phyloP scores from a whole-genome alignment of 2,113 vertebrate genomes.

The Psittacara wagleri region DNA sequence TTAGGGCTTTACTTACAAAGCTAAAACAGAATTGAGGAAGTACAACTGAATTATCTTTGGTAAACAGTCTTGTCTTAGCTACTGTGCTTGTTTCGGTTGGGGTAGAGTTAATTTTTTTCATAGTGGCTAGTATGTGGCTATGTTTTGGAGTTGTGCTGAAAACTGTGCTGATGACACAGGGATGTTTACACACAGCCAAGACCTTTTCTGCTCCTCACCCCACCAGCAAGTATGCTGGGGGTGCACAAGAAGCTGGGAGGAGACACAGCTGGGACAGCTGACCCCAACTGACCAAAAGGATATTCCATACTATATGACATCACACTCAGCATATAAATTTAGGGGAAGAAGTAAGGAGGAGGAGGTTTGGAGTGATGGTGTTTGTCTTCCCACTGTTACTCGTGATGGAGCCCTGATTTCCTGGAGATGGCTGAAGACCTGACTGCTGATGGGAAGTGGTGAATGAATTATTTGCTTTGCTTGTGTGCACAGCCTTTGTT shows the following conservation, averaged over 20 bases:
- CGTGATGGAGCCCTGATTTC: neutral
- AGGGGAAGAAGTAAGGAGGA: too few relatives aligned
- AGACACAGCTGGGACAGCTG: neutral
- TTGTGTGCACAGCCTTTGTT: neutral
- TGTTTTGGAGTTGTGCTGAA: neutral
- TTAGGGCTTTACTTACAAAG: neutral
- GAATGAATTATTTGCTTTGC: neutral
- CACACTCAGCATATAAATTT: neutral
- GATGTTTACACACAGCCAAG: neutral
- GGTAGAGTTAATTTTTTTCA: neutral
- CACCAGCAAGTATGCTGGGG: neutral
- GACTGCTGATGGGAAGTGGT: too few relatives aligned
- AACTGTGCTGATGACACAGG: neutral
- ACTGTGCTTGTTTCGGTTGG: neutral
- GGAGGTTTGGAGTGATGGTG: too few relatives aligned
- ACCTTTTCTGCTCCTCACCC: neutral
- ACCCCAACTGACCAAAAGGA: neutral
- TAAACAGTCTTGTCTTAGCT: neutral
- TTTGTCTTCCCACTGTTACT: neutral
- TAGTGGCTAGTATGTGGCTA: neutral
- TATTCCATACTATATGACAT: neutral
- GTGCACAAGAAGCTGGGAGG: neutral
- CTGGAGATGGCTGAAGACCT: neutral
- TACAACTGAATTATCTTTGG: neutral
- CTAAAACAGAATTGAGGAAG: neutral